Conservation (phyloP, 2,888 invertebrate species). For the Aspidiotus rigidus region DNA sequence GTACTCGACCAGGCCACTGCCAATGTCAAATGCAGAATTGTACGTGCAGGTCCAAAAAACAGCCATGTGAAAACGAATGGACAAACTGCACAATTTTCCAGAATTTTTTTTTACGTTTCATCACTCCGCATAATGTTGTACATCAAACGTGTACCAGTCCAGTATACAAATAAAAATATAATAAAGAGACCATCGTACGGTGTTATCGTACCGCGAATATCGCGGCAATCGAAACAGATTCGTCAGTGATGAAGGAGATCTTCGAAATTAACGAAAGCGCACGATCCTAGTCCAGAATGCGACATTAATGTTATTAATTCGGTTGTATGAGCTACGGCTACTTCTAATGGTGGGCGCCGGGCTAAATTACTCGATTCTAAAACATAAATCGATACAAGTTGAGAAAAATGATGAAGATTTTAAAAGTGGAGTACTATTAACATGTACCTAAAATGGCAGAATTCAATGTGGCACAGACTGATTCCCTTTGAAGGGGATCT, state of each 20-base stretch:
- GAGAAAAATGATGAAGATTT: conserved; percentile 9
- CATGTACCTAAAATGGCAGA: conserved; percentile 87
- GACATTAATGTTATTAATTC: conserved; percentile 85
- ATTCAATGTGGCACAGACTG: conserved; percentile 90
- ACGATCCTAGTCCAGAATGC: conserved; percentile 77
- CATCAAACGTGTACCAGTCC: conserved; percentile 25
- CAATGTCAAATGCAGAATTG: too few relatives aligned
- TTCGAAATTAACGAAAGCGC: conserved; percentile 88
- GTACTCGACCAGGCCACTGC: not conserved
- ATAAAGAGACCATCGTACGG: conserved; percentile 29
- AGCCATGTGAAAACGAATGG: too few relatives aligned
- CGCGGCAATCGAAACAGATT: conserved; percentile 23
- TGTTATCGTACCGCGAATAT: conserved; percentile 22
- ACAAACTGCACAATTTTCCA: not conserved
- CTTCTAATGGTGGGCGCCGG: conserved; percentile 83
- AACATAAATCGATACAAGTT: conserved; percentile 34
- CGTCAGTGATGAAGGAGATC: conserved; percentile 52
- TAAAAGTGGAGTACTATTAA: not conserved
- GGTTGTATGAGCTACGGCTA: conserved; percentile 81
- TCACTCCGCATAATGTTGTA: not conserved
- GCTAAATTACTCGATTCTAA: conserved; percentile 86
- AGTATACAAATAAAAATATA: conserved; percentile 29
- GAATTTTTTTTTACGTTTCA: not conserved
- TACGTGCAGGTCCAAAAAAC: too few relatives aligned
- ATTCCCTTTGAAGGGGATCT: conserved; percentile 87